Evolutionary conservation across 2,113 vertebrate genomes (phyloP), one percentile per base, ranked within the genome.

Genomic region (Halcyon senegalensis): DNA sequence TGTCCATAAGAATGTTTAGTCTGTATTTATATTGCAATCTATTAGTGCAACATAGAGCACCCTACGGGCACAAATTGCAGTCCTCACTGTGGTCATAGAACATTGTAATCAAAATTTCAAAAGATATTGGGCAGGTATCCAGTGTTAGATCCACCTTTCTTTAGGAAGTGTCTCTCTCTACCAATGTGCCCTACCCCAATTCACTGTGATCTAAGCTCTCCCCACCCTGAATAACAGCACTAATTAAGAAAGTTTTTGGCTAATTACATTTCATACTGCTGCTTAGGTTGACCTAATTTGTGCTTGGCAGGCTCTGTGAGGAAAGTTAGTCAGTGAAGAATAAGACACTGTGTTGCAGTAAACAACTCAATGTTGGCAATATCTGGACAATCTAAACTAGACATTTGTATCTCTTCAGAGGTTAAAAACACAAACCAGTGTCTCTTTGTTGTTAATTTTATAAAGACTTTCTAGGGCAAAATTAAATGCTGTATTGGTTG

Each of bases 261-360:
- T 93, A 92, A 96, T 96, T 96, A 96, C 96, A 91, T 95, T 97
- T 93, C 81, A 91, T 84, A 92, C 89, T 24, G 41, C 75, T 0
- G 25, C 96, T 97, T 96, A 96, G 92, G 81, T 89, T 97, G 97
- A 98, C 96, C 98, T 96, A 96, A 96, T 97, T 98, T 97, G 89
- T 94, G 89, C 53, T 96, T 86, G 78, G 89, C 96, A 91, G 66
- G 59, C 67, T 88, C 85, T 88, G 60, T 69, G 89, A 75, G 89
- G 92, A 94, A 90, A 62, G 74, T 83, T 46, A 84, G 72, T 97
- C 92, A 92, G 95, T 37, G 85, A 70, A 90, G 92, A 94, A 60
- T 84, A 83, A 87, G 76, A 56, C 41, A 50, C 50, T 55, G 37
- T 59, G 66, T 90, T 91, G 93, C 93, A 84, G 96, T 96, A 96